Evolutionary conservation across 30 jellyfish, hydroid and myxozoan species (phyloP), one percentile per base, ranked within the genome.

Genomic region (Pelagia noctiluca): DNA sequence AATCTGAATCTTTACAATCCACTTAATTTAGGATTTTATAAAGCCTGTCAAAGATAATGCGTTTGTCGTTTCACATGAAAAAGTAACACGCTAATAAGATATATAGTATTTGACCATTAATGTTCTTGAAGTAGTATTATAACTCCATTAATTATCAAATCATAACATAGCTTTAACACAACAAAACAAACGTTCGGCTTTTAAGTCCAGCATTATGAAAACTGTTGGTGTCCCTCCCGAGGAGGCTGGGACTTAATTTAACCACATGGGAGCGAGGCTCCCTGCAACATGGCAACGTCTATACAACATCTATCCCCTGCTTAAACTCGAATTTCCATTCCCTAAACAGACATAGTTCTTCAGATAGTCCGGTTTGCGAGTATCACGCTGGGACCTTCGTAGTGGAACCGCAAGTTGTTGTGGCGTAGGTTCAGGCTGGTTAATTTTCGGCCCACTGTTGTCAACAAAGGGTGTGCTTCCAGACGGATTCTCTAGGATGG

Each of bases 281-380:
- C 12, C 57, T 42, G 12, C 57, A 42, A 42, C 57, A 42, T 42
- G 57, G 57, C 57, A 42, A 42, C 57, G 57, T 42, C 57, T 42
- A 42, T 42, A 42, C 57, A 42, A 42, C 57, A 42, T 42, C 57
- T 42, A 8, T 42, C 57, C 57, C 57, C 57, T 42, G 57, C 57
- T 42, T 42, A 42, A 42, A 42, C 57, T 42, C 57, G 57, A 42
- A 42, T 42, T 42, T 42, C 57, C 57, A 42, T 42, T 42, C 57
- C 57, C 57, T 42, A 8, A 42, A 42, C 57, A 42, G 16, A 42
- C 57, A 42, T 42, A 42, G 57, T 42, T 42, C 57, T 42, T 42
- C 57, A 42, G 57, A 42, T 42, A 42, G 57, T 42, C 57, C 57
- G 57, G 57, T 42, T 42, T 42, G 57, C 57, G 57, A 42, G 57